Base-by-base conservation (phyloP, 1,140 invertebrate species). In the Cepaea nemoralis region DNA sequence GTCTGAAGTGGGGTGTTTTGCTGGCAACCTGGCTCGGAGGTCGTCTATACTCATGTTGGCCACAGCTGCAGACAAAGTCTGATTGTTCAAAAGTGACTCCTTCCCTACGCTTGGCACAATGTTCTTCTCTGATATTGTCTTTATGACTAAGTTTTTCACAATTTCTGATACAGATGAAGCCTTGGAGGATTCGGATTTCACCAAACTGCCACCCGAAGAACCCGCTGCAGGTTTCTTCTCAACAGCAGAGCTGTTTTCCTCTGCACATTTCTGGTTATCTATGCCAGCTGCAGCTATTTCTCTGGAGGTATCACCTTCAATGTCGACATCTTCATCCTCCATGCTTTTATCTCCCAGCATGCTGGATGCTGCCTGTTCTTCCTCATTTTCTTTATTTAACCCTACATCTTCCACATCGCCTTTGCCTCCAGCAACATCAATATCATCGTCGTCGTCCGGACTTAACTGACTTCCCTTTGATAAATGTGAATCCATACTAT, bases 21-120 rank as follows among this genome's bases (percentile, higher is more conserved):
- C 85, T 59, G 89, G 89, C 75, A 90, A 86, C 85, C 89, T 90
- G 70, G 88, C 74, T 74, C 82, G 83, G 0, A 90, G 81, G 66
- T 90, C 89, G 31, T 87, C 86, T 27, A 89, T 82, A 76, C 84
- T 86, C 85, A 89, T 87, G 82, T 87, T 88, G 27, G 88, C 85
- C 24, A 90, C 83, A 40, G 87, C 87, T 67, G 87, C 84, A 75
- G 83, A 80, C n/a, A 88, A 82, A 40, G 85, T 85, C 63, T 85
- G 80, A 59, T 85, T 84, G 35, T 84, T 85, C 31, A 84, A 79
- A 22, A 84, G 85, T 33, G 76, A 67, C 1, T 59, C 76, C 35
- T 67, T 78, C 6, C n/a, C 48, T 8, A 1, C 74, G 27, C 59
- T 33, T 71, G 66, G 37, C 2, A n/a, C 45, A n/a, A 77, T 71